Evolutionary conservation across 2,113 vertebrate genomes (phyloP).

Genomic region (Aldabrachelys gigantea): DNA sequence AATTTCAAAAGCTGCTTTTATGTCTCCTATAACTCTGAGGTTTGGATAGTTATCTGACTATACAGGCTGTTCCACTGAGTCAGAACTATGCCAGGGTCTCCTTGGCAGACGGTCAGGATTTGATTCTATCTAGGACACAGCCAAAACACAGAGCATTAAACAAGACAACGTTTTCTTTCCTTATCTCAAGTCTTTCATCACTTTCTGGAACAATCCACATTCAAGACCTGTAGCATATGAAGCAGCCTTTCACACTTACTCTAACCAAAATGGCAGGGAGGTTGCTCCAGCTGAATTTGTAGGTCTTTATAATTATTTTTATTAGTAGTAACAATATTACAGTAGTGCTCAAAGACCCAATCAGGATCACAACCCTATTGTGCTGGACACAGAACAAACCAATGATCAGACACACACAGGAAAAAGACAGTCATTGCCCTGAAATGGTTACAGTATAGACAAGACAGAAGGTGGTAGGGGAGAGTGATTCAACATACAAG

Average conservation of each 20-base stretch:
- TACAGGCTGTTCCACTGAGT: conserved; percentile 15
- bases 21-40: conserved; percentile 1
- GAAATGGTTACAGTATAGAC: background rate
- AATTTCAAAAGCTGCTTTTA: background rate
- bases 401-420: accelerated
- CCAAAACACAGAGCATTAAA: background rate
- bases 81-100: conserved; percentile 15
- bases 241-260: conserved; percentile 5
- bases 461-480: background rate
- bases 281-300: background rate
- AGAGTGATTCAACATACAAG: background rate
- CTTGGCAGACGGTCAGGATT: conserved; percentile 26
- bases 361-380: background rate
- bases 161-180: background rate
- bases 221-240: background rate
- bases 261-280: background rate
- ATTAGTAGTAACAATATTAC: background rate
- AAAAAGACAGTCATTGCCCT: background rate
- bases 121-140: background rate
- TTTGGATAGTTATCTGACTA: conserved; percentile 21
- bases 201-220: background rate
- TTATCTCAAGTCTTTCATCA: background rate
- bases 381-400: background rate
- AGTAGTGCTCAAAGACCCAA: background rate
- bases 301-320: background rate